Evolutionary conservation across 2,888 invertebrate species (phyloP).

Genomic region (Listrodromus nycthemerus): DNA sequence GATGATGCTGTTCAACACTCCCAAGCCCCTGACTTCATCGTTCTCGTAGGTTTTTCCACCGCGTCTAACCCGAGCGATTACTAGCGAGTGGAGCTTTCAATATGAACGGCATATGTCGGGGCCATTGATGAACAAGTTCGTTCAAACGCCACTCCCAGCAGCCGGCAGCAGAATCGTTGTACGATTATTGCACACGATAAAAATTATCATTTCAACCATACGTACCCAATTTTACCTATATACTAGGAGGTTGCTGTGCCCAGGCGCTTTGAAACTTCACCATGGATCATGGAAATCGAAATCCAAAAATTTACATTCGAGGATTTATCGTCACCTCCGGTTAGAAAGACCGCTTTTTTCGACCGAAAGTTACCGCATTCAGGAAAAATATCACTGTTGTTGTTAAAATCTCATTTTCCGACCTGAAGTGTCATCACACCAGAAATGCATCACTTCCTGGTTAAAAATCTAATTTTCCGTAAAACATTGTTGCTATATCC

Average conservation of each 20-base stretch:
- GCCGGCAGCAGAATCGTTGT: background rate
- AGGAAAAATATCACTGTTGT: too few species aligned
- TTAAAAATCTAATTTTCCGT: background rate
- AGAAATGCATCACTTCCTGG: too few species aligned
- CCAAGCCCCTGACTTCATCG: slow-evolving; percentile 12
- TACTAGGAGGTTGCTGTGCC: background rate
- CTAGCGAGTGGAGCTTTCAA: background rate
- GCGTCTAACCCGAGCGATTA: background rate
- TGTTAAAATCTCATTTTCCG: too few species aligned
- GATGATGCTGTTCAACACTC: slow-evolving; percentile 21
- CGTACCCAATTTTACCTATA: background rate
- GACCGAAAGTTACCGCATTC: too few species aligned
- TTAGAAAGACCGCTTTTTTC: too few species aligned
- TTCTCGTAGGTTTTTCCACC: slow-evolving; percentile 22
- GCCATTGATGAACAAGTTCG: slow-evolving; percentile 7
- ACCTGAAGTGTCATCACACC: too few species aligned
- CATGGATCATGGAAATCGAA: too few species aligned
- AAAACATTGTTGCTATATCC: background rate
- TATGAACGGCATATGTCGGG: background rate
- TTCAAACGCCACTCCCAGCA: slow-evolving; percentile 1
- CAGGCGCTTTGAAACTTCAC: background rate
- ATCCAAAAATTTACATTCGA: too few species aligned
- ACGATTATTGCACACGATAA: slow-evolving; percentile 22
- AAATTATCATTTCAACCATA: slow-evolving; percentile 7
- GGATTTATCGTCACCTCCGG: background rate